Evolutionary conservation across 2,888 invertebrate species (phyloP).

Genomic region (Agrilus mali): DNA sequence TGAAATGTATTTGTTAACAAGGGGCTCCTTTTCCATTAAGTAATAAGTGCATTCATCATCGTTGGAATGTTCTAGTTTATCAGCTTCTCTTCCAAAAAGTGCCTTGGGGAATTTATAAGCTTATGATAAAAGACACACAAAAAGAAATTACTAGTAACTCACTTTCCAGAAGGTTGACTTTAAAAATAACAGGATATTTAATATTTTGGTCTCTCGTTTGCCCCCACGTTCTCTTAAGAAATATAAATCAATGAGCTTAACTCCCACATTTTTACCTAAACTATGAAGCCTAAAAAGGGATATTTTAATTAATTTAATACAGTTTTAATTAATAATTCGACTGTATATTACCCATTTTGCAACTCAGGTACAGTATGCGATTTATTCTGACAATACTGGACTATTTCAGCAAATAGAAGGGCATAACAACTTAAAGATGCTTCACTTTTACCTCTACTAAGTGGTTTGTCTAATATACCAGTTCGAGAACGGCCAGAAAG

Average conservation of each 20-base stretch:
- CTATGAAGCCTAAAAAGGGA: constrained; percentile 64
- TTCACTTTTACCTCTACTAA: constrained; percentile 87
- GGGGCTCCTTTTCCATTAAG: constrained; percentile 94
- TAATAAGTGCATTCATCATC: constrained; percentile 98
- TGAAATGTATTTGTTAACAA: constrained; percentile 93
- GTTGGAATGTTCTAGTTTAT: constrained; percentile 95
- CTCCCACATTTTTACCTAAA: constrained; percentile 90
- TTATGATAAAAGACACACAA: neutral
- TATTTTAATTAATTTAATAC: neutral
- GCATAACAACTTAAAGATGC: constrained; percentile 88
- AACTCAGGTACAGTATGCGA: constrained; percentile 91
- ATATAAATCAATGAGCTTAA: constrained; percentile 83
- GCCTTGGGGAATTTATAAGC: constrained; percentile 43
- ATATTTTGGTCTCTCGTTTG: constrained; percentile 87
- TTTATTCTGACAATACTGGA: constrained; percentile 95
- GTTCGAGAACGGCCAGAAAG: constrained; percentile 47
- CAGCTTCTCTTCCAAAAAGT: constrained; percentile 95
- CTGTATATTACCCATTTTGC: constrained; percentile 62
- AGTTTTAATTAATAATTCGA: constrained; percentile 21
- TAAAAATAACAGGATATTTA: constrained; percentile 89
- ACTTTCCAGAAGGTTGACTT: constrained; percentile 97
- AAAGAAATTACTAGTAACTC: constrained; percentile 11
- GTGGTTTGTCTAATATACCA: constrained; percentile 78
- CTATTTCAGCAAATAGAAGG: constrained; percentile 92
- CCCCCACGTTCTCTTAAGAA: constrained; percentile 87